phyloP scores from a whole-genome alignment of 2,797 vertebrate genomes.

The Epinephelus awoara region DNA sequence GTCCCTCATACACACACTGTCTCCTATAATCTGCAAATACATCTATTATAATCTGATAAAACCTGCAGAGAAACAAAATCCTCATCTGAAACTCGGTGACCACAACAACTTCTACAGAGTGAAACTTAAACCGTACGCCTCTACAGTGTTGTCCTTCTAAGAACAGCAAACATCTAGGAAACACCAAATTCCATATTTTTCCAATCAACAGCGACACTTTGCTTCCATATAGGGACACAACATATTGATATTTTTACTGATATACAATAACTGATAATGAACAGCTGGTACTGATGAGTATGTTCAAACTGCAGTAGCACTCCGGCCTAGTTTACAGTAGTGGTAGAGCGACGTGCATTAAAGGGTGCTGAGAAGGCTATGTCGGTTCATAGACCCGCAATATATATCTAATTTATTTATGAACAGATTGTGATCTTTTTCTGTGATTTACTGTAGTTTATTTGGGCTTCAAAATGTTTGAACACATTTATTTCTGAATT shows the following conservation, averaged over 20 bases:
- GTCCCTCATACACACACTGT: constrained; percentile 53
- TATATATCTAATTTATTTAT: too few relatives aligned
- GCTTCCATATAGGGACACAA: not conserved
- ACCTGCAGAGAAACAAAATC: constrained; percentile 21
- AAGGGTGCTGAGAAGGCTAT: too few relatives aligned
- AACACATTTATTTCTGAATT: not conserved
- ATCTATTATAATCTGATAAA: constrained; percentile 65
- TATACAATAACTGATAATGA: not conserved
- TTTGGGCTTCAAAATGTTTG: not conserved
- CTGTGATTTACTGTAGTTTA: not conserved
- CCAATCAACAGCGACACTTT: not conserved
- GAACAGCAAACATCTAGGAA: not conserved
- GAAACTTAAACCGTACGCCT: not conserved
- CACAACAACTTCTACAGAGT: not conserved
- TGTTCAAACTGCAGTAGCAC: not conserved
- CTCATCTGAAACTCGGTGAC: constrained; percentile 15
- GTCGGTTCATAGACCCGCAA: too few relatives aligned
- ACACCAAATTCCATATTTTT: not conserved
- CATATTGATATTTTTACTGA: not conserved
- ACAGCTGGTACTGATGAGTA: not conserved
- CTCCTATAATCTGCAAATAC: constrained; percentile 70
- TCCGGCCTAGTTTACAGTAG: not conserved
- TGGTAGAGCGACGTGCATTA: not conserved
- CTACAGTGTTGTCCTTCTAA: not conserved
- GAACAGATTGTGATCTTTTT: too few relatives aligned